Base-by-base conservation (phyloP, 1,140 invertebrate genomes). In the Eupristina koningsbergeri region DNA sequence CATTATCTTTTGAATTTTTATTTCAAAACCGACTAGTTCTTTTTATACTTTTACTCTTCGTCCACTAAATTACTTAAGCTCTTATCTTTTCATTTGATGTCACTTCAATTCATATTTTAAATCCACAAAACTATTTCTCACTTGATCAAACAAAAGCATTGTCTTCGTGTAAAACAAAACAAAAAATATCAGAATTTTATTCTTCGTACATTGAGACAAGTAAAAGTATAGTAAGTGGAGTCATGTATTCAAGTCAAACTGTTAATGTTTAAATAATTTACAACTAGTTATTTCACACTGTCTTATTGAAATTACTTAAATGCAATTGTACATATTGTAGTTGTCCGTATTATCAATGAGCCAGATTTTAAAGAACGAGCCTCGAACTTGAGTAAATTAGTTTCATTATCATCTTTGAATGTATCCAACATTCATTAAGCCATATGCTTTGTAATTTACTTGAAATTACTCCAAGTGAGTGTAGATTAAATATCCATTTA, bases 241-340 rank as follows among this genome's bases (percentile, higher is more conserved):
- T 80, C 63, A 50, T 63, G 31, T 69, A 39, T 69, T 26, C 11
- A 50, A 39, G 45, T 47, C n/a, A 50, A 71, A 71, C 0, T 80
- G 64, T 31, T 69, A 45, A 63, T 53, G 36, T 71, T 80, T 80
- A 58, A 39, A 39, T 15, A 69, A 80, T 80, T 80, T 69, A 53
- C 63, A 80, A 26, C 0, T 64, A 36, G 45, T n/a, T 71, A 7
- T 80, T 71, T 80, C 31, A 31, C 47, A 50, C 64, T n/a, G 22
- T 31, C 31, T 29, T 17, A 53, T 31, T 71, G 71, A n/a, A 69
- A 53, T 26, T 53, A 47, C 47, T 71, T 36, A 53, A 53, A 80
- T 71, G 31, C 45, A 80, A 71, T 80, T 69, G n/a, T 50, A 34
- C 26, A 39, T n/a, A 50, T 45, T 69, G n/a, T n/a, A 34, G n/a